Evolutionary conservation across 2,888 invertebrate species (phyloP).

Genomic region (Caenorhabditis sp.): DNA sequence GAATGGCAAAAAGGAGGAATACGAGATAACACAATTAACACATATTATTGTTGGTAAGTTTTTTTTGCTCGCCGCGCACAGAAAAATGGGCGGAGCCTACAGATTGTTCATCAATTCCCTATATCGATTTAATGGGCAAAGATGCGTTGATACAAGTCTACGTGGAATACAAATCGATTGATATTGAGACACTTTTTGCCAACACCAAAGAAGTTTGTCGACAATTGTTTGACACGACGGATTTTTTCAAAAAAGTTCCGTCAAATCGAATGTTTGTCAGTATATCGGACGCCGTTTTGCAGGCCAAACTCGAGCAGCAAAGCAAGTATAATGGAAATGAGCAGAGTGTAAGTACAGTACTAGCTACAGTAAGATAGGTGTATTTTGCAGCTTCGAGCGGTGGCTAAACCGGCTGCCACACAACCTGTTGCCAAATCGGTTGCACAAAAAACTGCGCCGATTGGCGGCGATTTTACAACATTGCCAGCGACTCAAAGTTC

Average conservation of each 20-base stretch:
- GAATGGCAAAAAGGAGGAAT: conserved; percentile 13
- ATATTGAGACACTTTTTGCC: conserved; percentile 57
- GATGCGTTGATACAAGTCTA: conserved; percentile 54
- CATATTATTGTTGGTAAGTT: conserved; percentile 56
- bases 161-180: conserved; percentile 51
- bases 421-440: conserved; percentile 38
- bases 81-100: too few relatives aligned
- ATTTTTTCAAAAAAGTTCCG: conserved; percentile 60
- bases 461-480: conserved; percentile 11
- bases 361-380: too few relatives aligned
- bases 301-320: conserved; percentile 45
- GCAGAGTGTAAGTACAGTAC: too few relatives aligned
- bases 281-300: conserved; percentile 58
- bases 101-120: conserved; percentile 71
- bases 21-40: conserved; percentile 44
- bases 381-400: conserved; percentile 4
- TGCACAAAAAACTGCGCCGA: conserved; percentile 31
- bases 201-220: conserved; percentile 61
- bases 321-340: conserved; percentile 12
- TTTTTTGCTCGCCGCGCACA: too few relatives aligned
- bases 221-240: conserved; percentile 54
- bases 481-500: conserved; percentile 15
- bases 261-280: conserved; percentile 53
- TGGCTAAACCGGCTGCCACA: conserved; percentile 7
- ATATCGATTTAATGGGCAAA: conserved; percentile 66